Evolutionary conservation across 1,140 invertebrate species (phyloP), one percentile per base, ranked within the genome.

Genomic region (Drosophila nasuta): DNA sequence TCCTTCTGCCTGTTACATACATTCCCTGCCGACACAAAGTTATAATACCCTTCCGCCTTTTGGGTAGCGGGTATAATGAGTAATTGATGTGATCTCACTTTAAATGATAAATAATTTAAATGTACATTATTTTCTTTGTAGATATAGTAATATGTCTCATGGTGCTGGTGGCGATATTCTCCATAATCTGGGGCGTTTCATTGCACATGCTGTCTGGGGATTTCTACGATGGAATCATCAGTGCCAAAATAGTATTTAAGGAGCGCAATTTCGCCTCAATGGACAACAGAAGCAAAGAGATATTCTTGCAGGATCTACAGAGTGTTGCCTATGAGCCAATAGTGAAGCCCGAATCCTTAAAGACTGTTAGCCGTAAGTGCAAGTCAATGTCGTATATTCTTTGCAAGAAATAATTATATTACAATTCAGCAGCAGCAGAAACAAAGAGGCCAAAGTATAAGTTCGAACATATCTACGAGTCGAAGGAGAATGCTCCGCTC

Each of bases 241-340:
- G 91, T 89, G 87, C 79, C 75, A 92, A 92, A 81, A 54, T 92
- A 41, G 66, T 77, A 51, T 92, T 92, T 54, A 79, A 77, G 38
- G 74, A 89, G 13, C 79, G 91, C 8, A 75, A 90, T 56, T 77
- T 82, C 5, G 72, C 49, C 3, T 70, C 76, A 64, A 79, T 90
- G 81, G 79, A 82, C 25, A 73, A 88, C 4, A 57, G 52, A n/a
- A 81, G 82, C 51, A 88, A 69, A 11, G 64, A 80, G 46, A 86
- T 91, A 5, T 77, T 86, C 3, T 59, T 66, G 1, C 46, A 72
- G 33, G 91, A 92, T 41, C 72, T 91, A 6, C 51, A 72, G 4
- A 60, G 35, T 41, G 33, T 75, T 20, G 43, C 46, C 17, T 71
- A 68, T 17, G 86, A 68, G 11, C 28, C n/a, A 2, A 72, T 52